phyloP scores from a whole-genome alignment of 1,140 invertebrate species.

The Drosophila mojavensis region DNA sequence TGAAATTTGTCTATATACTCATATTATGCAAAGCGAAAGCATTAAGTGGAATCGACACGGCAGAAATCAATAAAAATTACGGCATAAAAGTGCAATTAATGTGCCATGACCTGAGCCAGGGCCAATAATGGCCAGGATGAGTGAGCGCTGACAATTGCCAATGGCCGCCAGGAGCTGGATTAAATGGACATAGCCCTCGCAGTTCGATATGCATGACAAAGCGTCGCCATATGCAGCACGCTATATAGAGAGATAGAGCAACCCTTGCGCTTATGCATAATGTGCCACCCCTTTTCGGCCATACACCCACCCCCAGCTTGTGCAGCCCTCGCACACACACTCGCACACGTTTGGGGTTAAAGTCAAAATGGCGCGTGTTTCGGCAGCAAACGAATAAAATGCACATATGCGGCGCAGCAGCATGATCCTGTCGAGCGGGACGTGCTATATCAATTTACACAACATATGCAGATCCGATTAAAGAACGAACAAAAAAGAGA shows the following conservation, averaged over 20 bases:
- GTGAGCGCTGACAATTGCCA: conserved; percentile 32
- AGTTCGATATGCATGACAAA: conserved; percentile 57
- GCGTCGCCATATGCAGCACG: conserved; percentile 17
- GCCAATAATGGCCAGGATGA: conserved; percentile 28
- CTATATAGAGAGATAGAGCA: conserved; percentile 35
- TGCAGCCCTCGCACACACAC: conserved; percentile 39
- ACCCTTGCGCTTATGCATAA: conserved; percentile 70
- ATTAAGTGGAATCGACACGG: conserved; percentile 5
- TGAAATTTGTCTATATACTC: not conserved
- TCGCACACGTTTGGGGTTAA: conserved; percentile 57
- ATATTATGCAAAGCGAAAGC: conserved; percentile 47
- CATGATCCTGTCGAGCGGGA: conserved; percentile 17
- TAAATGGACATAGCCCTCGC: conserved; percentile 16
- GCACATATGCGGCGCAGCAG: conserved; percentile 26
- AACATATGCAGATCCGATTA: conserved; percentile 80
- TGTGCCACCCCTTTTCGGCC: conserved; percentile 67
- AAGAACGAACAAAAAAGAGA: conserved; percentile 16
- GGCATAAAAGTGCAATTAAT: conserved; percentile 66
- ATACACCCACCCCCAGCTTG: conserved; percentile 61
- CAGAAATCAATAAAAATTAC: conserved; percentile 61
- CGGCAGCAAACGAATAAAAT: conserved; percentile 38
- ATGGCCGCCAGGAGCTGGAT: conserved; percentile 37
- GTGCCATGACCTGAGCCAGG: conserved; percentile 50
- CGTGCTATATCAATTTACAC: conserved; percentile 72
- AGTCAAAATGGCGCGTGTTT: conserved; percentile 72